phyloP scores from a whole-genome alignment of 2,888 invertebrate species.

The Synanthedon andrenaeformis region DNA sequence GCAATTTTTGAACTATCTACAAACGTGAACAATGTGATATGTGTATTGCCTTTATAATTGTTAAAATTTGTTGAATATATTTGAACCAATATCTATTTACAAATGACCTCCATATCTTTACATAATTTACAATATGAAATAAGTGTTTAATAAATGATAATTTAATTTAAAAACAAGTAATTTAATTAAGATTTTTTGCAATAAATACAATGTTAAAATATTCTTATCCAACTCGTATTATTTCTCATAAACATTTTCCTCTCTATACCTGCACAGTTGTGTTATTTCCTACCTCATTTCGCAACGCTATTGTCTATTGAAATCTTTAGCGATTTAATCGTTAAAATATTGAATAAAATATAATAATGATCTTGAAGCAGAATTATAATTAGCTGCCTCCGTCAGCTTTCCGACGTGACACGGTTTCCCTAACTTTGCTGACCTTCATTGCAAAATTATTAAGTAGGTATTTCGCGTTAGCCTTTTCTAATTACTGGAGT shows the following conservation, averaged over 20 bases:
- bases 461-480: background rate
- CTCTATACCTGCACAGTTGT: background rate
- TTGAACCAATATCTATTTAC: too few species aligned
- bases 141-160: constrained; percentile 32
- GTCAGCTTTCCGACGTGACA: background rate
- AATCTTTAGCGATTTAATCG: background rate
- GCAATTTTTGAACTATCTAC: background rate
- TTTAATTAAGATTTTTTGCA: constrained; percentile 31
- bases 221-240: background rate
- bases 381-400: background rate
- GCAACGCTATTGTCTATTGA: background rate
- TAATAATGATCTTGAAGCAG: background rate
- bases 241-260: background rate
- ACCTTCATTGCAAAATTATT: background rate
- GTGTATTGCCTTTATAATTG: constrained; percentile 38
- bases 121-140: constrained; percentile 5
- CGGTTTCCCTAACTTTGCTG: background rate
- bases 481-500: too few species aligned
- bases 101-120: too few species aligned
- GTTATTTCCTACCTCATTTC: background rate
- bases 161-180: constrained; percentile 28
- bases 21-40: constrained; percentile 46
- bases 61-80: background rate
- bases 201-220: constrained; percentile 24
- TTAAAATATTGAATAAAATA: background rate